Evolutionary conservation across 2,113 vertebrate species (phyloP).

Genomic region (Ceyx melanurus): DNA sequence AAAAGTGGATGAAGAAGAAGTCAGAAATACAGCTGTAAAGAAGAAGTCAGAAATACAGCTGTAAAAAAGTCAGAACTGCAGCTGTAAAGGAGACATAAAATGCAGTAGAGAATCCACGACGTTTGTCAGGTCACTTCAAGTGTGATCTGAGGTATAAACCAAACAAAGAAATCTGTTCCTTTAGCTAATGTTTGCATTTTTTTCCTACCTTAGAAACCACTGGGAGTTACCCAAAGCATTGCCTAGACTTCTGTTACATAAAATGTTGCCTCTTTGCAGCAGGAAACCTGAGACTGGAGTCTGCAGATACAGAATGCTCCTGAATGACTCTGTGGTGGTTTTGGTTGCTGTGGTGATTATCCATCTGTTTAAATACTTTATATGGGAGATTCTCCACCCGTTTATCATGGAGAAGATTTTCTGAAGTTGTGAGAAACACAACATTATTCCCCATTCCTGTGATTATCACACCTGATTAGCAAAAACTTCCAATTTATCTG

Average conservation of each 20-base stretch:
- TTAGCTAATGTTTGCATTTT: background rate
- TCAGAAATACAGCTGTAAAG: too few relatives aligned
- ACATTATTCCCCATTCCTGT: background rate
- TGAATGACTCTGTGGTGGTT: background rate
- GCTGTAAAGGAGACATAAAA: background rate
- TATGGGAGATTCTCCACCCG: background rate
- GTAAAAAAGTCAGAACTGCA: too few relatives aligned
- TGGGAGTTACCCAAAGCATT: background rate
- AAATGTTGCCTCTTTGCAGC: background rate
- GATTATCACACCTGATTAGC: background rate
- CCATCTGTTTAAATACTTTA: constrained; percentile 47
- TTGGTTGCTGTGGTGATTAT: constrained; percentile 65
- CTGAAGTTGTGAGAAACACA: background rate
- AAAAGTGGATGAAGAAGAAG: background rate
- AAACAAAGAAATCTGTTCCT: background rate
- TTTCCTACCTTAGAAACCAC: background rate
- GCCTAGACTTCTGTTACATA: background rate
- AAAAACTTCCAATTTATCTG: background rate
- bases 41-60: too few relatives aligned
- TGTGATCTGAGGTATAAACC: background rate
- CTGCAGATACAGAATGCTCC: background rate
- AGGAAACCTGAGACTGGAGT: background rate
- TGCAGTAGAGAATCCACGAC: background rate
- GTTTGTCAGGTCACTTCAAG: background rate
- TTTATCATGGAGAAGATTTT: background rate